Conservation (phyloP, 2,797 vertebrate genomes). For the Otolemur crassicaudatus region DNA sequence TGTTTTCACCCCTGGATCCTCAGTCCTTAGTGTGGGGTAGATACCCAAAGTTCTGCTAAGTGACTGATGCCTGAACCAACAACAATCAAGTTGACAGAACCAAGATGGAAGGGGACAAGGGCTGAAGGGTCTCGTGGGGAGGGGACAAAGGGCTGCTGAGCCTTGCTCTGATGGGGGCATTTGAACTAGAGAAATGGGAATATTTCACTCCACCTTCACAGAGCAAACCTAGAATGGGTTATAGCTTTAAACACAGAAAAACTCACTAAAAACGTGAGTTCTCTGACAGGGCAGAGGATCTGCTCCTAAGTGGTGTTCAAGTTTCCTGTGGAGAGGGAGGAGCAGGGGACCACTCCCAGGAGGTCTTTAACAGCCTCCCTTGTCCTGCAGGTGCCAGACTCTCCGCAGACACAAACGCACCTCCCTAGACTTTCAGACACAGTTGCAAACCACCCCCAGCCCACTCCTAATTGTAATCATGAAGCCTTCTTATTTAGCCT, state of each 20-base stretch:
- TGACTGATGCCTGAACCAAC: not conserved
- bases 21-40: not conserved
- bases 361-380: not conserved
- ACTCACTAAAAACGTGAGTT: not conserved
- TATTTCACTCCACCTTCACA: not conserved
- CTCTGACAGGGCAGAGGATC: not conserved
- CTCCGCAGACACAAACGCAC: not conserved
- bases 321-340: not conserved
- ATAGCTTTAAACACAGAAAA: not conserved
- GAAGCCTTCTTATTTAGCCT: not conserved
- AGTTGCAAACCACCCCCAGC: not conserved
- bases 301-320: not conserved
- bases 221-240: not conserved
- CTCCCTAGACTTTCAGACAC: not conserved
- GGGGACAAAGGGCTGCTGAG: too few species aligned
- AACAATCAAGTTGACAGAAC: not conserved
- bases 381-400: not conserved
- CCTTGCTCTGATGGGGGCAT: not conserved
- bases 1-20: not conserved
- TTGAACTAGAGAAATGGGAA: not conserved
- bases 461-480: not conserved
- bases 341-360: not conserved
- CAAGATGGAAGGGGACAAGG: not conserved
- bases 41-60: not conserved
- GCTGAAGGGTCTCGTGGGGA: not conserved